Evolutionary conservation across 35 echinoderm and acorn worm species (phyloP).

Genomic region (Anneissia japonica): DNA sequence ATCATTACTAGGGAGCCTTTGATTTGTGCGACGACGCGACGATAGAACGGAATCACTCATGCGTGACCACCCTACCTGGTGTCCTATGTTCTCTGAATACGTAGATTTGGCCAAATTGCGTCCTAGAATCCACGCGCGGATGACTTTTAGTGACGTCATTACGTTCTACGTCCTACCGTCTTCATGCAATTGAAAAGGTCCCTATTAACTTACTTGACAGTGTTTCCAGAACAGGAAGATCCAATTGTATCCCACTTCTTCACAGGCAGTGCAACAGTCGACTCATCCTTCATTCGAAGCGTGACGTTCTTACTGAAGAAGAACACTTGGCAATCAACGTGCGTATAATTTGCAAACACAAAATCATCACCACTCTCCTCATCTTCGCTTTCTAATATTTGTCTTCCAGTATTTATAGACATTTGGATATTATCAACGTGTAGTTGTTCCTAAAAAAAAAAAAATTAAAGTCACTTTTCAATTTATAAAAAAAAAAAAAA

Average conservation of each 20-base stretch:
- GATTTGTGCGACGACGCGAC: too few relatives aligned
- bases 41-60: too few relatives aligned
- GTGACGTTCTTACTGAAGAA: neutral
- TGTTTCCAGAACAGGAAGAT: neutral
- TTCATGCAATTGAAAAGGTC: too few relatives aligned
- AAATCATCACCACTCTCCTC: neutral
- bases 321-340: neutral
- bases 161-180: too few relatives aligned
- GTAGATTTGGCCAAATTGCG: too few relatives aligned
- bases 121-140: too few relatives aligned
- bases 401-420: neutral
- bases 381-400: neutral
- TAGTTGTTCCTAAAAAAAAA: neutral
- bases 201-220: neutral
- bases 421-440: neutral
- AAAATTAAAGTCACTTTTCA: too few relatives aligned
- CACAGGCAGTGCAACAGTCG: neutral
- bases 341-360: neutral
- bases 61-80: too few relatives aligned
- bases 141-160: too few relatives aligned
- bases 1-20: too few relatives aligned
- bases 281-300: neutral
- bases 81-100: too few relatives aligned
- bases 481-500: too few relatives aligned
- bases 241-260: neutral